Base-by-base conservation (phyloP, 1,140 invertebrate genomes). In the Rhagoletis pomonella region DNA sequence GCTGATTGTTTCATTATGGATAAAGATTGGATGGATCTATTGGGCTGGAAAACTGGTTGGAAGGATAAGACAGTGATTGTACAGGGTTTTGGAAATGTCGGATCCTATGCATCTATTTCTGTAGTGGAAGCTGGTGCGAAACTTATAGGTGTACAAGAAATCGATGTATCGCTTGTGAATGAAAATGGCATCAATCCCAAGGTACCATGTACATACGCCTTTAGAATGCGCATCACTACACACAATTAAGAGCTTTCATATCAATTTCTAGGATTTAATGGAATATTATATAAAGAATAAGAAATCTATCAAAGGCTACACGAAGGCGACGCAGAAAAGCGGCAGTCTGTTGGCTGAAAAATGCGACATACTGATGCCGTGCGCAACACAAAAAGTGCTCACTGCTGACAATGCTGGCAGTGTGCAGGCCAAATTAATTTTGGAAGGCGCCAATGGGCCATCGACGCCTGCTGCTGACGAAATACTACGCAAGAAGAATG, bases 1-100 rank as follows among this genome's bases (percentile, higher is more conserved):
- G 94, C 97, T 17, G 95, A 96, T 85, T 95, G 96, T 87, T 98
- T 98, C 91, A 93, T 97, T 29, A 95, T 96, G 89, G 96, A 98
- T 90, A 94, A 95, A 7, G 94, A 95, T 14, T 98, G 96, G 94
- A 98, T 98, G 97, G 94, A 95, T 64, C 94, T 95, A 93, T 94
- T 98, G 90, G 96, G 95, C 5, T 90, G 95, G 3, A 95, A 95
- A 42, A 95, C 97, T 6, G 97, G 97, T 6, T 94, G 93, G 90
- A 89, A 95, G 89, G 96, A 95, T 86, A 98, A 98, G 91, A 97
- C 96, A 1, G 96, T 97, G 88, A 97, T 98, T 90, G 94, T 98
- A n/a, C 97, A 98, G 94, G 97, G 97, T 4, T 96, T 97, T 90
- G 97, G 97, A 91, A 98, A 98, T 93, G 97, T 99, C 1, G 98